phyloP scores from a whole-genome alignment of 2,797 vertebrate genomes.

The Rhynchonycteris naso region DNA sequence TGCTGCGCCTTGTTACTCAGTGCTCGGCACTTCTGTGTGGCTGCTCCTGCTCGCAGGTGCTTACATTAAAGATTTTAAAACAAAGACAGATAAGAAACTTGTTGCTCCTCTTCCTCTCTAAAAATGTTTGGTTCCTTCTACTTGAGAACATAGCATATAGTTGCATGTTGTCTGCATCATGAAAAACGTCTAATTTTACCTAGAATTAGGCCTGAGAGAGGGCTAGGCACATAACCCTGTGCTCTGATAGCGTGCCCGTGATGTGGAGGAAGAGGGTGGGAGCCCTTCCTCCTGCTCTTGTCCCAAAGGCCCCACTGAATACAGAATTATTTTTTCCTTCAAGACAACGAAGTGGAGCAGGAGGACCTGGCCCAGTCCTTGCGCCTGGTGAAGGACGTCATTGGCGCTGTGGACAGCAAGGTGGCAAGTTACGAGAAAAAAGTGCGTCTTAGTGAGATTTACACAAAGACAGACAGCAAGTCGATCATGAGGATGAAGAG shows the following conservation, averaged over 20 bases:
- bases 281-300: neutral
- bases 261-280: neutral
- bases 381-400: constrained; percentile 92
- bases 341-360: constrained; percentile 92
- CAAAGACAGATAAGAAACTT: neutral
- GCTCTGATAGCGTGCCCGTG: neutral
- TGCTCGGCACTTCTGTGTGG: neutral
- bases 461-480: constrained; percentile 93
- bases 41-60: neutral
- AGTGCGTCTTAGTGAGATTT: constrained; percentile 93
- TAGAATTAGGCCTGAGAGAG: neutral
- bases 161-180: neutral
- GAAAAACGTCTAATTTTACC: neutral
- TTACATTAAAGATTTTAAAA: neutral
- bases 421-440: constrained; percentile 96
- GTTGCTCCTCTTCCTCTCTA: neutral
- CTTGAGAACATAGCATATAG: neutral
- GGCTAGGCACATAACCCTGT: rapidly evolving
- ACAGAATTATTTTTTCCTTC: neutral
- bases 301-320: constrained; percentile 13
- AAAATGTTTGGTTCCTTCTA: neutral
- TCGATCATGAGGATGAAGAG: constrained; percentile 98
- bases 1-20: neutral
- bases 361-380: constrained; percentile 91
- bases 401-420: constrained; percentile 93